Percentiles rank a stretch among this genome's conserved stretches.
Conservation (phyloP, 37 sponge, comb jelly and placozoan species). For the Chondrosia reniformis region DNA sequence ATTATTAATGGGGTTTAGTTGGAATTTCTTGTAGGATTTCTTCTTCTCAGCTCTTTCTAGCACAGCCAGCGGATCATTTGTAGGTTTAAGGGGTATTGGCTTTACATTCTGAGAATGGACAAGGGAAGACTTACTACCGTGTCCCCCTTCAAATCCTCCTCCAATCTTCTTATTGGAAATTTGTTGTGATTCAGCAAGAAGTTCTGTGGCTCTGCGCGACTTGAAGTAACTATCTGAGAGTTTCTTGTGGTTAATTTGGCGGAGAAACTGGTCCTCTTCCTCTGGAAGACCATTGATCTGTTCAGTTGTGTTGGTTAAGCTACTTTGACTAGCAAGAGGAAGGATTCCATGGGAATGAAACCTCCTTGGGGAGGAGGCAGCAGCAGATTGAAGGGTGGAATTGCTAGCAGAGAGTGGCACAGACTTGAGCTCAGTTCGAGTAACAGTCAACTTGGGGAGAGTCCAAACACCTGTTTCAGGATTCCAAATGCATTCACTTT, state of each 20-base stretch:
- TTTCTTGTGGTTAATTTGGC: slow-evolving; percentile 22
- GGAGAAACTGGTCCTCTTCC: slow-evolving; percentile 28
- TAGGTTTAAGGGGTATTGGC: not conserved
- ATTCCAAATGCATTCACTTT: slow-evolving; percentile 62
- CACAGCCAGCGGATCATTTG: not conserved
- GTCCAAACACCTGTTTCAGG: slow-evolving; percentile 65
- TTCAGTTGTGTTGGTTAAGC: not conserved
- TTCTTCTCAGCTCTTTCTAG: slow-evolving; percentile 10
- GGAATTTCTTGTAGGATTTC: not conserved
- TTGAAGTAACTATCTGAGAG: slow-evolving; percentile 80
- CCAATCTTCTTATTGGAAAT: not conserved
- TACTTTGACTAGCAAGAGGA: not conserved
- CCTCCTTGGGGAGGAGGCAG: not conserved
- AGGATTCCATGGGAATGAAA: not conserved
- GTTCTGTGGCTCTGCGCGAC: slow-evolving; percentile 66
- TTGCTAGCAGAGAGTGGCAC: slow-evolving; percentile 9
- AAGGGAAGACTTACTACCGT: not conserved
- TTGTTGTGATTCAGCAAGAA: slow-evolving; percentile 31
- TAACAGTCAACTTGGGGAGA: slow-evolving; percentile 48
- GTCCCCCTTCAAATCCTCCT: no score
- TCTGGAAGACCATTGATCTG: not conserved
- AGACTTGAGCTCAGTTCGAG: slow-evolving; percentile 30
- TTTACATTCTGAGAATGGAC: not conserved
- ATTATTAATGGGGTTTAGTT: not conserved
- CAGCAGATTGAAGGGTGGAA: not conserved